Evolutionary conservation across 2,113 vertebrate genomes (phyloP).

Genomic region (Pangasianodon gigas): DNA sequence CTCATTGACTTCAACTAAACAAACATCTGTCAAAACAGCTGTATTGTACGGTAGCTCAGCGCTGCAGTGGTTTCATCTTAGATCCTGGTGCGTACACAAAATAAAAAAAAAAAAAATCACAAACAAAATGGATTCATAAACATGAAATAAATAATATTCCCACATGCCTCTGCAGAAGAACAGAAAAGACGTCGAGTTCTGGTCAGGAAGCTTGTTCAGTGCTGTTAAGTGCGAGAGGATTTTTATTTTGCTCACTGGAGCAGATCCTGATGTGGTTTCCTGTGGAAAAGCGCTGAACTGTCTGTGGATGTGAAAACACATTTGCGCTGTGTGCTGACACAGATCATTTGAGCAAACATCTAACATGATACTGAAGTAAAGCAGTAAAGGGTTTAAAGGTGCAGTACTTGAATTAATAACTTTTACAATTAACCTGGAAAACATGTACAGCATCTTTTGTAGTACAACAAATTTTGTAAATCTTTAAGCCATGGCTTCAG

Average conservation of each 20-base stretch:
- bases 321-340: not conserved
- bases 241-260: slow-evolving; percentile 24
- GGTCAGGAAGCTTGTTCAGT: not conserved
- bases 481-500: not conserved
- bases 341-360: slow-evolving; percentile 7
- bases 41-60: not conserved
- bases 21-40: slow-evolving; percentile 41
- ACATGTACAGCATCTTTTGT: not conserved
- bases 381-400: not conserved
- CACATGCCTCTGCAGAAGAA: not conserved
- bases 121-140: not conserved
- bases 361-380: not conserved
- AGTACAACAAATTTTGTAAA: no score
- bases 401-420: no score
- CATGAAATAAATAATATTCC: no score
- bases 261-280: slow-evolving; percentile 15
- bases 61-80: not conserved
- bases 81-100: not conserved
- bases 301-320: not conserved
- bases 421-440: not conserved
- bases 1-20: slow-evolving; percentile 16
- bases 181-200: not conserved
- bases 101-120: not conserved
- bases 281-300: not conserved
- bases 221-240: not conserved